Base-by-base conservation (phyloP, 1,140 invertebrate species). In the Oreohelix idahoensis region DNA sequence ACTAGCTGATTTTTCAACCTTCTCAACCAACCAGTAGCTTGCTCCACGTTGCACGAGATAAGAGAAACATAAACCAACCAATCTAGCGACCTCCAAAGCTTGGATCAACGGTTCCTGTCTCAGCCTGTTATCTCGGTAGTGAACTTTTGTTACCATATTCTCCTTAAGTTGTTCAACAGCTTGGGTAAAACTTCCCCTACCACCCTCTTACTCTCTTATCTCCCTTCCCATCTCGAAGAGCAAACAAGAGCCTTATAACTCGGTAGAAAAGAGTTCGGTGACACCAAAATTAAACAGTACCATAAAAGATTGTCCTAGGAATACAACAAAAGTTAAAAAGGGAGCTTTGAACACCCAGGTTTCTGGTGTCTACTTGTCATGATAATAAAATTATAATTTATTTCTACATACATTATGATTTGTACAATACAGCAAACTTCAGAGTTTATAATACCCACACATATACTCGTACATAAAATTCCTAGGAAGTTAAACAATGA, bases 31-130 rank as follows among this genome's bases (percentile, higher is more conserved):
- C 45, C 75, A 53, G 49, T 36, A 13, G 35, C 1, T 13, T 53
- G 38, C 71, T 74, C 23, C 38, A 39, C 38, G 15, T 49, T 39
- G 71, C 75, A 15, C 20, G 75, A 77, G 75, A 77, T 77, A 77
- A 77, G 75, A 77, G 75, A 51, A 42, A 17, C 69, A 69, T 36
- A 74, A 58, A 32, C 45, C 39, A 73, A n/a, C n/a, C 23, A 36
- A 77, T 74, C 71, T 49, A 35, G 79, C 32, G 29, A 20, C 51
- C 49, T 29, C 15, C 13, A 74, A 23, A 45, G n/a, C 36, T 70
- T 58, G 29, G 17, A 11, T 10, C 20, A 32, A 66, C 4, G 69
- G 35, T 42, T 42, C 29, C 71, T 73, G 36, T 4, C 4, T 42
- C 32, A 26, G 38, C 39, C 10, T 73, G 36, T 73, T 39, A 42